phyloP scores from a whole-genome alignment of 2,797 vertebrate genomes.

The Meda fulgida region DNA sequence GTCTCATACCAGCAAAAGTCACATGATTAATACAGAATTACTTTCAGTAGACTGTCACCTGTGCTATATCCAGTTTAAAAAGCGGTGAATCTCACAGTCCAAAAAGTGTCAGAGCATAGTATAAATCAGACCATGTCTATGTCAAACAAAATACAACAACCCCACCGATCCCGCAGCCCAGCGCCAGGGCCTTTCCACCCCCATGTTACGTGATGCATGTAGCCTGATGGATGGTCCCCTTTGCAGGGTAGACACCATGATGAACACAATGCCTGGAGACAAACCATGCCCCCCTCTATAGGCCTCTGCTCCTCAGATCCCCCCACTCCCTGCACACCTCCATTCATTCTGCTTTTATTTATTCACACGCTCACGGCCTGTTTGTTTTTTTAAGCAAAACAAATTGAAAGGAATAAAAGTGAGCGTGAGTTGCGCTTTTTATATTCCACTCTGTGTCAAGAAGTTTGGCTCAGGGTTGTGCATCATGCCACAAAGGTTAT shows the following conservation, averaged over 20 bases:
- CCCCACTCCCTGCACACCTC: slow-evolving; percentile 46
- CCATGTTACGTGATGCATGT: slow-evolving; percentile 71
- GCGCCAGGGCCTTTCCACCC: slow-evolving; percentile 56
- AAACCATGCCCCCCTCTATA: slow-evolving; percentile 67
- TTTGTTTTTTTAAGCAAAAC: slow-evolving; percentile 84
- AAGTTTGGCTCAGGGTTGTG: slow-evolving; percentile 72
- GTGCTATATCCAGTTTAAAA: neutral
- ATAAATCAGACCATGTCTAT: slow-evolving; percentile 49
- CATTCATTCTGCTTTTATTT: slow-evolving; percentile 78
- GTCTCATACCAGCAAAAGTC: neutral
- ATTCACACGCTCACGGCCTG: slow-evolving; percentile 75
- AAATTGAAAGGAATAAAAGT: slow-evolving; percentile 82
- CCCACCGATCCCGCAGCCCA: slow-evolving; percentile 35
- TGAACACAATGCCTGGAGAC: slow-evolving; percentile 82
- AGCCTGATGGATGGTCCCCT: slow-evolving; percentile 80
- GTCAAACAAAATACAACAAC: slow-evolving; percentile 50
- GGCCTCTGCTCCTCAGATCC: slow-evolving; percentile 73
- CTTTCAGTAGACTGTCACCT: neutral
- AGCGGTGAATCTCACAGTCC: slow-evolving; percentile 23
- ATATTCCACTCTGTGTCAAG: slow-evolving; percentile 76
- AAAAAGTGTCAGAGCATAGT: slow-evolving; percentile 28
- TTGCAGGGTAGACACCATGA: slow-evolving; percentile 81
- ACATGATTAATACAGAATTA: neutral
- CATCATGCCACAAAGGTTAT: slow-evolving; percentile 69
- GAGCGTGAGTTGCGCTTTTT: slow-evolving; percentile 73